These are phyloP conservation scores for Dufourea novaeangliae DNA, from an alignment of 1,140 invertebrate genomes.

Conservation along the genomic window DNA sequence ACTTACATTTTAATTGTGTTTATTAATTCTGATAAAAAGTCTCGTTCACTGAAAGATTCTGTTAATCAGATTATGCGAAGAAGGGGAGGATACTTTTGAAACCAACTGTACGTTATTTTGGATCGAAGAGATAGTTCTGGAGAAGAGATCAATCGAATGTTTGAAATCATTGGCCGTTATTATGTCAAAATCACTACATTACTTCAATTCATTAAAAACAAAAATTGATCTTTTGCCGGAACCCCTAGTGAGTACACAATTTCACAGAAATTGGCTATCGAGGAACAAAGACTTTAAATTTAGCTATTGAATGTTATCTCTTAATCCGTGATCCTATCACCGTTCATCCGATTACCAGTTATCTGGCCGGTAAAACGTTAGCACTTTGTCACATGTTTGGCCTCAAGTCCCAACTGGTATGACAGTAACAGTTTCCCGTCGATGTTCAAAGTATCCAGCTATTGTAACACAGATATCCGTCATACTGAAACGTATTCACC, in stretches of 20 bases:
- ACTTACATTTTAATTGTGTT: background rate
- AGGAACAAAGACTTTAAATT: background rate
- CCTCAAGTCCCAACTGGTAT: background rate
- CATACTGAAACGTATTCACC: background rate
- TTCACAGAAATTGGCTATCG: background rate
- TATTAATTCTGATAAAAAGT: background rate
- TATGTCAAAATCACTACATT: too few species aligned
- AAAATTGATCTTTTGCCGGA: background rate
- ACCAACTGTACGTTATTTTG: background rate
- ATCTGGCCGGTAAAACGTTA: background rate
- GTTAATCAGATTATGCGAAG: background rate
- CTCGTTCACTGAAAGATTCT: background rate
- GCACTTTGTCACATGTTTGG: background rate
- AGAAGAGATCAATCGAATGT: background rate
- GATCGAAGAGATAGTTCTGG: background rate
- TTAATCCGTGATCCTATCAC: background rate
- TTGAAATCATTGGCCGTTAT: background rate
- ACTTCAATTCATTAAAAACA: too few species aligned
- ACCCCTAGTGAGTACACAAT: background rate
- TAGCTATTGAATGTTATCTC: background rate
- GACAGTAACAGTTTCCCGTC: too few species aligned
- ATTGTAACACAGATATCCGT: background rate
- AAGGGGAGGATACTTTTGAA: background rate
- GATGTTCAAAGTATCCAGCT: background rate
- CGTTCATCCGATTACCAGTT: background rate